These are phyloP conservation scores for Torymus tubicola DNA, from an alignment of 2,888 invertebrate genomes.

Conservation along the genomic window DNA sequence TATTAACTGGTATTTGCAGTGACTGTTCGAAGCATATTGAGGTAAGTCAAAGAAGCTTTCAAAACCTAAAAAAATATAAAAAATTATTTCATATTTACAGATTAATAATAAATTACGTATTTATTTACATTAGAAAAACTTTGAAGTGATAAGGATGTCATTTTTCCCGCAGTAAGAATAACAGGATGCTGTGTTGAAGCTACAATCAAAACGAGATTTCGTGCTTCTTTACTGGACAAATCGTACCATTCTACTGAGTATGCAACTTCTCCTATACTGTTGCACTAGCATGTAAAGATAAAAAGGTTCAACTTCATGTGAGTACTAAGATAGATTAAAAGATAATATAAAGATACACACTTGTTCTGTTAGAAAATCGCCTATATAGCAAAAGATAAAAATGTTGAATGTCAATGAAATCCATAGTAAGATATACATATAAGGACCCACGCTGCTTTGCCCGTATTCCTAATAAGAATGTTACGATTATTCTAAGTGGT, in stretches of 20 bases:
- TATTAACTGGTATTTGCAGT: neutral
- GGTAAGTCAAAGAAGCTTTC: constrained; percentile 59
- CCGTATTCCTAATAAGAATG: neutral
- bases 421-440: too few species aligned
- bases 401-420: constrained; percentile 35
- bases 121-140: constrained; percentile 65
- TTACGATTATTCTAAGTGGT: too few species aligned
- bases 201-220: constrained; percentile 1
- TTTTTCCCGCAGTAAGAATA: constrained; percentile 18
- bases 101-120: neutral
- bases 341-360: too few species aligned
- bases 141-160: constrained; percentile 62
- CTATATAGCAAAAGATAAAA: constrained; percentile 44
- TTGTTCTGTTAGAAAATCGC: constrained; percentile 38
- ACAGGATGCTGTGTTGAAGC: neutral
- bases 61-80: constrained; percentile 58
- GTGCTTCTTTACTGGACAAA: neutral
- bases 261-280: neutral
- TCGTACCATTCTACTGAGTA: constrained; percentile 8
- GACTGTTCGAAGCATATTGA: constrained; percentile 58
- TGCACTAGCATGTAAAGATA: neutral
- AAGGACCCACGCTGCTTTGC: neutral
- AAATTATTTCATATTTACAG: constrained; percentile 7
- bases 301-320: neutral
- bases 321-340: neutral